A percentile compares a stretch with the other conserved stretches of the same genome.
Conservation (phyloP, 2,797 vertebrate genomes). For the Lycodopsis pacificus region DNA sequence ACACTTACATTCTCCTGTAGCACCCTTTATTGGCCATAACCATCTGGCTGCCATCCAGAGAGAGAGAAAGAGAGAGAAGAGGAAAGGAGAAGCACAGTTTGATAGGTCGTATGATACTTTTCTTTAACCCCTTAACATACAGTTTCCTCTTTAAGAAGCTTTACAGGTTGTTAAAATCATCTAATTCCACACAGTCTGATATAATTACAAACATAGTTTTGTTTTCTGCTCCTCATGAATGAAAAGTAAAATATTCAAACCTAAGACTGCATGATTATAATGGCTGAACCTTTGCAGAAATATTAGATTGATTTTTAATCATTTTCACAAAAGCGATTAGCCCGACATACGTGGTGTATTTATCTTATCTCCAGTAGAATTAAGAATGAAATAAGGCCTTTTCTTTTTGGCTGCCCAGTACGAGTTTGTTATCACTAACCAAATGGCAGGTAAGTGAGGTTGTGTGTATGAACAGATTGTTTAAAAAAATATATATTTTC, state of each 20-base stretch:
- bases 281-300: background rate
- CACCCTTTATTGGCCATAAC: constrained; percentile 73
- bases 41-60: constrained; percentile 65
- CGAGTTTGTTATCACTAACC: background rate
- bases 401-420: too few relatives aligned
- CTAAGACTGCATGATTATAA: background rate
- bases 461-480: too few relatives aligned
- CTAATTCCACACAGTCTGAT: background rate
- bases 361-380: background rate
- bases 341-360: too few relatives aligned
- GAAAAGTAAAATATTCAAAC: background rate
- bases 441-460: too few relatives aligned
- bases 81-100: background rate
- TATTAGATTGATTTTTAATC: background rate
- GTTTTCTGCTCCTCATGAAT: background rate
- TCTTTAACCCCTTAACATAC: background rate
- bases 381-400: background rate
- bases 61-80: constrained; percentile 12
- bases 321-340: background rate
- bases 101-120: background rate
- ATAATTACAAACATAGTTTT: background rate
- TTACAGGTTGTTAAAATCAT: background rate
- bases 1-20: constrained; percentile 60
- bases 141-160: background rate
- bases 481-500: too few relatives aligned